phyloP scores from a whole-genome alignment of 2,888 invertebrate genomes.

The Dryomyza anilis region DNA sequence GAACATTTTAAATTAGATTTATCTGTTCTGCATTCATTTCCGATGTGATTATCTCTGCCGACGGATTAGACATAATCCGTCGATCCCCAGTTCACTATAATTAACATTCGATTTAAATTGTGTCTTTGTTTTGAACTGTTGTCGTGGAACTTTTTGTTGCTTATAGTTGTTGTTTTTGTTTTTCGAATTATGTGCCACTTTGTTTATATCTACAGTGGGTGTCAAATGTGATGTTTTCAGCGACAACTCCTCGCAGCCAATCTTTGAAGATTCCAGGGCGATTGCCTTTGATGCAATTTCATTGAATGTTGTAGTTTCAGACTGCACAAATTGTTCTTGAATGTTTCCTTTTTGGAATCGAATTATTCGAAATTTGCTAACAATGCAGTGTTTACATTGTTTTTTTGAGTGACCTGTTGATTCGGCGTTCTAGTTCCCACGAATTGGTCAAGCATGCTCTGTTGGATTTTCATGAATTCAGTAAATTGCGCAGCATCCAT shows the following conservation, averaged over 20 bases:
- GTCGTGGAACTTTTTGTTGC: too few species aligned
- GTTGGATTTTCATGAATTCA: constrained; percentile 19
- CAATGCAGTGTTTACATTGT: constrained; percentile 15
- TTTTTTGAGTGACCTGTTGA: not conserved
- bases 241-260: not conserved
- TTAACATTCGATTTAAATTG: too few species aligned
- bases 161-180: too few species aligned
- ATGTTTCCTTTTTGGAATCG: constrained; percentile 20
- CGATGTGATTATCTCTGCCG: too few species aligned
- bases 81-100: too few species aligned
- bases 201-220: too few species aligned
- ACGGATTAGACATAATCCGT: too few species aligned
- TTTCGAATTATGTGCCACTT: too few species aligned
- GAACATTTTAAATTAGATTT: too few species aligned
- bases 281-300: constrained; percentile 6
- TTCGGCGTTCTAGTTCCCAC: not conserved
- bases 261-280: constrained; percentile 7
- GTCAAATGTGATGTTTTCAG: not conserved
- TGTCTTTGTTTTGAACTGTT: too few species aligned
- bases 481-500: constrained; percentile 26
- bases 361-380: constrained; percentile 23
- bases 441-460: constrained; percentile 9
- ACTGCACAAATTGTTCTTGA: constrained; percentile 3
- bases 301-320: not conserved
- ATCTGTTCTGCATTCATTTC: too few species aligned